Conservation (phyloP, 1,140 invertebrate species). For the Orius insidiosus region DNA sequence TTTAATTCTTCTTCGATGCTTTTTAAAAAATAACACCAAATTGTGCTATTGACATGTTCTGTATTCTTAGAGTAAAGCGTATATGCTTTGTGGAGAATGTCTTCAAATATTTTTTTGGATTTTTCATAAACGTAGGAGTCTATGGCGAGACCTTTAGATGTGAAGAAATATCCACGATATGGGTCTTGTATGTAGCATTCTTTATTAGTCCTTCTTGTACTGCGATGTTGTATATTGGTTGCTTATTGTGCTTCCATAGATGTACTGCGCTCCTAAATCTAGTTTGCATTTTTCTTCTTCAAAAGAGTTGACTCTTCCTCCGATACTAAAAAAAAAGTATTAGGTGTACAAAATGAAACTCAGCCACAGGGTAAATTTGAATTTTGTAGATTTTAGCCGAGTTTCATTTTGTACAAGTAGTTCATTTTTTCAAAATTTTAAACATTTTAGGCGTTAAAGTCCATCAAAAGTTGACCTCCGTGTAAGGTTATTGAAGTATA, state of each 20-base stretch:
- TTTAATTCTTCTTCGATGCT: slow-evolving; percentile 1
- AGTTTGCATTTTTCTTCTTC: slow-evolving; percentile 49
- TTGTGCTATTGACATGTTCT: slow-evolving; percentile 2
- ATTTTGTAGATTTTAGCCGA: too few relatives aligned
- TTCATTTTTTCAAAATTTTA: too few relatives aligned
- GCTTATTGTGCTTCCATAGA: slow-evolving; percentile 41
- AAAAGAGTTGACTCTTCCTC: slow-evolving; percentile 54
- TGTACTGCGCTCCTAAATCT: slow-evolving; percentile 51
- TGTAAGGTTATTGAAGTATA: too few relatives aligned
- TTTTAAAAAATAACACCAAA: slow-evolving; percentile 1
- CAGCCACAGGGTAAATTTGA: too few relatives aligned
- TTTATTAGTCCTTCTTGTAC: slow-evolving; percentile 40
- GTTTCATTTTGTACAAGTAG: too few relatives aligned
- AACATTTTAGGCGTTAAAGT: too few relatives aligned
- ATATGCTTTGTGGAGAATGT: too few relatives aligned
- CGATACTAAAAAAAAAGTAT: slow-evolving; percentile 23
- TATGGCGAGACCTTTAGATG: slow-evolving; percentile 4
- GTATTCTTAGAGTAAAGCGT: not conserved
- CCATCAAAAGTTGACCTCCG: too few relatives aligned
- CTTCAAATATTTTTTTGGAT: too few relatives aligned
- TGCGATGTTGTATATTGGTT: slow-evolving; percentile 47
- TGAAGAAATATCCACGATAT: slow-evolving; percentile 21
- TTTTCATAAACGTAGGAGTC: too few relatives aligned
- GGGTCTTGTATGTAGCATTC: slow-evolving; percentile 27
- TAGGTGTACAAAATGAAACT: too few relatives aligned